These are phyloP conservation scores for Orchesella flavescens DNA, from an alignment of 2,888 invertebrate genomes.

Conservation along the genomic window DNA sequence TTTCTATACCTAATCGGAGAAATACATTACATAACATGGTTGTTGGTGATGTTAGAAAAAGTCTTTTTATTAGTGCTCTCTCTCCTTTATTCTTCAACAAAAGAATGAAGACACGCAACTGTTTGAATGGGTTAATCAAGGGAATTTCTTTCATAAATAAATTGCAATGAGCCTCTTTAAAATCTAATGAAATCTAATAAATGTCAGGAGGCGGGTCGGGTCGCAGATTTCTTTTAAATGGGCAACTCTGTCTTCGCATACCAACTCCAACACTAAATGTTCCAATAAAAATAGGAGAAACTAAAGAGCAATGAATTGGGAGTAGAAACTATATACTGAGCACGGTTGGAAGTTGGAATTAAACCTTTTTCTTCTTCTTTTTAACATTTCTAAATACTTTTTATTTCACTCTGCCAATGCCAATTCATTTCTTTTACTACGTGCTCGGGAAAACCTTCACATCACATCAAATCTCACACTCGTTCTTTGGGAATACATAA, in stretches of 20 bases:
- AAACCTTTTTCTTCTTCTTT: no score
- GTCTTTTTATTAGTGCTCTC: no score
- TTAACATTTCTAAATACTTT: not conserved
- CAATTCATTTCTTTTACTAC: not conserved
- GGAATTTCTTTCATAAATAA: constrained; percentile 40
- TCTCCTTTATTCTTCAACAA: no score
- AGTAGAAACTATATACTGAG: no score
- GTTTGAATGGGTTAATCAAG: constrained; percentile 34
- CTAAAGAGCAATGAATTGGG: no score
- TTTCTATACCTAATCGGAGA: no score
- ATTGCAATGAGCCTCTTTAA: constrained; percentile 36
- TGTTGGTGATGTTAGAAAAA: no score
- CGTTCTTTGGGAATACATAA: not conserved
- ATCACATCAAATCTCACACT: not conserved
- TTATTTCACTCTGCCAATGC: not conserved
- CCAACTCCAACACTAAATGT: not conserved
- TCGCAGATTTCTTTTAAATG: constrained; percentile 20
- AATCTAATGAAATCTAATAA: constrained; percentile 34
- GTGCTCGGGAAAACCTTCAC: not conserved
- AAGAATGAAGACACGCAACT: constrained; percentile 15
- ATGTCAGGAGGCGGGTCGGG: constrained; percentile 35
- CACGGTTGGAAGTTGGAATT: no score
- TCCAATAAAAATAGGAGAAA: no score
- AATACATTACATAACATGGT: no score
- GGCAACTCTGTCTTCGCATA: not conserved